A percentile compares a stretch with the other conserved stretches of the same genome.
These are phyloP conservation scores for Telenomus remus DNA, from an alignment of 1,140 invertebrate species.

Conservation along the genomic window DNA sequence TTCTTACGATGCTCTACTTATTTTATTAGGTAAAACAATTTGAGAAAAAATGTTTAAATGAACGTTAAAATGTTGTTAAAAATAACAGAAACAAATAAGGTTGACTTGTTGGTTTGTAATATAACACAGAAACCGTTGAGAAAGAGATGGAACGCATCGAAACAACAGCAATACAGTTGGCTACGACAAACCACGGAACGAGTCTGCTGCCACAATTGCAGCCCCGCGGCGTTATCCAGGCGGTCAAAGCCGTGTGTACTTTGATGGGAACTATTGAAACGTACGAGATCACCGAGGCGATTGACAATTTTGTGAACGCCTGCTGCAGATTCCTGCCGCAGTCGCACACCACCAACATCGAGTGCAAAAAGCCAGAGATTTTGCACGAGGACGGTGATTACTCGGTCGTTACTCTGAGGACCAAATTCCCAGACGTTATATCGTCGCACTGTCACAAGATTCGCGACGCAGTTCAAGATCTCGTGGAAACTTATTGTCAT, in stretches of 20 bases:
- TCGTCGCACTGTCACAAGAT: slow-evolving; percentile 81
- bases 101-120: slow-evolving; percentile 26
- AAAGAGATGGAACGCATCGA: slow-evolving; percentile 87
- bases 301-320: slow-evolving; percentile 82
- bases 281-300: slow-evolving; percentile 84
- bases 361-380: slow-evolving; percentile 77
- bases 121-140: slow-evolving; percentile 88
- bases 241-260: slow-evolving; percentile 93
- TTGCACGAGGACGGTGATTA: slow-evolving; percentile 79
- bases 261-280: slow-evolving; percentile 92
- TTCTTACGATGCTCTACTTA: slow-evolving; percentile 85
- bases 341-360: slow-evolving; percentile 72
- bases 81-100: too few species aligned
- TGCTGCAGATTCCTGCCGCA: slow-evolving; percentile 76
- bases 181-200: slow-evolving; percentile 72
- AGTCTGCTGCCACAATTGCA: slow-evolving; percentile 75
- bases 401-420: slow-evolving; percentile 77
- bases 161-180: slow-evolving; percentile 78
- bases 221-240: slow-evolving; percentile 84
- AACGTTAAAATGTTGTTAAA: too few species aligned
- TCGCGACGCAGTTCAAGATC: slow-evolving; percentile 82
- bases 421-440: slow-evolving; percentile 77
- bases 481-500: slow-evolving; percentile 87
- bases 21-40: slow-evolving; percentile 81
- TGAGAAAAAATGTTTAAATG: too few species aligned